Conservation (phyloP, 2,888 invertebrate genomes). For the Aphodius sticticus region DNA sequence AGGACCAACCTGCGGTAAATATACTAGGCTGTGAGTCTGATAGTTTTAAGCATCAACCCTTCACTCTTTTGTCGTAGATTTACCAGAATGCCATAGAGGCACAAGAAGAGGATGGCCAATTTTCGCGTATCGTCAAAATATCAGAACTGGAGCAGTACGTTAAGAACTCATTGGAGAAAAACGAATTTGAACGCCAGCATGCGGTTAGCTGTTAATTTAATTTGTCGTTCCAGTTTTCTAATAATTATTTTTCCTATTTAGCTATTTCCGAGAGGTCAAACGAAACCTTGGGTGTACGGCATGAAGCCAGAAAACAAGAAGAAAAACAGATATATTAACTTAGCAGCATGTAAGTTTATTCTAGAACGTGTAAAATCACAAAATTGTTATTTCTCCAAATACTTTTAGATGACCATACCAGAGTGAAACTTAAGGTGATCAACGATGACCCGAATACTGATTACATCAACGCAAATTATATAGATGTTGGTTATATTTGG, state of each 20-base stretch:
- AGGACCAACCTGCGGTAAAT: not conserved
- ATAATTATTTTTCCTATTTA: constrained; percentile 41
- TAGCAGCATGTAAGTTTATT: constrained; percentile 61
- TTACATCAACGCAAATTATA: constrained; percentile 65
- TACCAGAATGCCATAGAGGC: constrained; percentile 7
- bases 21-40: not conserved
- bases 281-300: constrained; percentile 57
- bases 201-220: not conserved
- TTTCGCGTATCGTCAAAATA: not conserved
- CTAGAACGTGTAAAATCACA: not conserved
- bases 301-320: constrained; percentile 56
- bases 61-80: constrained; percentile 7
- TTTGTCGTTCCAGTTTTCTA: not conserved
- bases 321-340: constrained; percentile 61
- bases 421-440: constrained; percentile 59
- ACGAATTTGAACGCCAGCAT: constrained; percentile 28
- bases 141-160: constrained; percentile 23
- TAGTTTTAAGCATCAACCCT: not conserved
- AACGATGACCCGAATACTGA: constrained; percentile 58
- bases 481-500: constrained; percentile 54
- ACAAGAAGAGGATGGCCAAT: constrained; percentile 14
- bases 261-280: constrained; percentile 58
- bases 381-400: constrained; percentile 28
- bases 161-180: constrained; percentile 19
- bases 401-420: constrained; percentile 61